Conservation (phyloP, 1,140 invertebrate genomes). For the roundworm (Caenorhabditis elegans) region WBcel235 BX284606.5:4080501-4081000, state of each 20-base stretch:
- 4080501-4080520: constrained; percentile 2
- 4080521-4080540: background rate
- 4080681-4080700: background rate
- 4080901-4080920: background rate
- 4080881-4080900: constrained; percentile 7
- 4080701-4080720: background rate
- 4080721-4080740: background rate
- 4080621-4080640: constrained; percentile 31
- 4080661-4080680: background rate
- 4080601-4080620: constrained; percentile 15
- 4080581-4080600: background rate
- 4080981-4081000: background rate
- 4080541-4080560: constrained; percentile 24
- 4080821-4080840: constrained; percentile 4
- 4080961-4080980: background rate
- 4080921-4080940: background rate
- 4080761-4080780: background rate
- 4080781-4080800: background rate
- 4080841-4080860: constrained; percentile 25
- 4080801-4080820: background rate
- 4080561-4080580: background rate
- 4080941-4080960: background rate
- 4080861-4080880: background rate
- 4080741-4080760: constrained; percentile 13
- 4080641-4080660: background rate